Evolutionary conservation across 2,888 invertebrate genomes (phyloP), one percentile per base, ranked within the genome.

Genomic region (Fabriciana adippe): DNA sequence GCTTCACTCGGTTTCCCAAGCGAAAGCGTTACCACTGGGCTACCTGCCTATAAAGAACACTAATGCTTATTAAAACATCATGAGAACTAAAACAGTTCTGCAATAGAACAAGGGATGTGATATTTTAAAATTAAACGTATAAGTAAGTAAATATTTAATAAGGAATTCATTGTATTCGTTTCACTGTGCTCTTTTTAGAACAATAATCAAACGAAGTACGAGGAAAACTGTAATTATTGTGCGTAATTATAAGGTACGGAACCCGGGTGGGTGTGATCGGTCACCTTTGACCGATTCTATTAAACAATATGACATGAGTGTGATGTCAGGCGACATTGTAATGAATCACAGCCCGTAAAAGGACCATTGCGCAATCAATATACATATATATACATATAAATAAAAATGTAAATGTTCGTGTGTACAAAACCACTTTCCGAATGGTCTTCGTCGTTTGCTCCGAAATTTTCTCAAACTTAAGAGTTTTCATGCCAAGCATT

Each of bases 241-340:
- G 26, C 56, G 47, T 71, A 64, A 71, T 68, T 66, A 56, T 66
- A 21, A 35, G 21, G 63, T 68, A 41, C 41, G 60, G 63, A 59
- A 55, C 55, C 35, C 31, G 8, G 55, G 61, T 68, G 60, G 70
- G 68, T 64, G 72, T 69, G 73, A 67, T 63, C 65, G 54, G 53
- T 69, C 66, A 69, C 69, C 67, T 72, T 69, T 73, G 71, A 69
- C 70, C 71, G 62, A 63, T 68, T 71, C 67, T 67, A 67, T 62
- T 67, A 64, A 67, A 64, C 59, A 51, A 53, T 69, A 67, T 69
- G 65, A 67, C 67, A 71, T 57, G 47, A 61, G 64, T 62, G 64
- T 67, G 71, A 67, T 69, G 71, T 71, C 71, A 71, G 66, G 55
- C 69, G 69, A 56, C 63, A 68, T 71, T 68, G 64, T 55, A 64